phyloP scores from a whole-genome alignment of 2,113 vertebrate genomes.

The Thymallus thymallus region DNA sequence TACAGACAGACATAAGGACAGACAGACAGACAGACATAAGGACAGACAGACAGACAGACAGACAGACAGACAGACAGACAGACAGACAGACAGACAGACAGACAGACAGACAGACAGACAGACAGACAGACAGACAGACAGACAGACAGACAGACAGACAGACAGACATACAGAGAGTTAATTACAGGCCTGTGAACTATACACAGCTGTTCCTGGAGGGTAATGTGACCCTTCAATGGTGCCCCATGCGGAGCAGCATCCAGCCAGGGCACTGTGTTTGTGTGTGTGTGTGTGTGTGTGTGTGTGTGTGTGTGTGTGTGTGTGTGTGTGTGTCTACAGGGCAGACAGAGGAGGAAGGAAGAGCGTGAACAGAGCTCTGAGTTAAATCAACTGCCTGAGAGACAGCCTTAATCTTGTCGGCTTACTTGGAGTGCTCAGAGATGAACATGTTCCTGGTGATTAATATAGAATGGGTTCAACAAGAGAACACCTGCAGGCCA shows the following conservation, averaged over 20 bases:
- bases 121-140: neutral
- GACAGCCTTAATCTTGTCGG: constrained; percentile 40
- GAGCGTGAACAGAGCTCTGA: constrained; percentile 14
- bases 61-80: neutral
- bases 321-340: too few relatives aligned
- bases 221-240: too few relatives aligned
- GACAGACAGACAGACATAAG: neutral
- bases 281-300: too few relatives aligned
- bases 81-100: constrained; percentile 7
- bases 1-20: neutral
- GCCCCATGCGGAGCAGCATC: too few relatives aligned
- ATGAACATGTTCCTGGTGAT: constrained; percentile 44
- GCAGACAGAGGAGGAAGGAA: neutral
- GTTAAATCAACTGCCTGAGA: constrained; percentile 34
- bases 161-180: constrained; percentile 1
- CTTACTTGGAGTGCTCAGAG: constrained; percentile 24
- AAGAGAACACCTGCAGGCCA: constrained; percentile 10
- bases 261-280: too few relatives aligned
- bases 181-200: constrained; percentile 11
- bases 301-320: too few relatives aligned
- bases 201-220: too few relatives aligned
- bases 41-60: neutral
- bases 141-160: neutral
- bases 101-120: neutral
- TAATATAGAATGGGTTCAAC: constrained; percentile 32